These are phyloP conservation scores for Thera obeliscata DNA, from an alignment of 2,888 invertebrate species.

Conservation along the genomic window DNA sequence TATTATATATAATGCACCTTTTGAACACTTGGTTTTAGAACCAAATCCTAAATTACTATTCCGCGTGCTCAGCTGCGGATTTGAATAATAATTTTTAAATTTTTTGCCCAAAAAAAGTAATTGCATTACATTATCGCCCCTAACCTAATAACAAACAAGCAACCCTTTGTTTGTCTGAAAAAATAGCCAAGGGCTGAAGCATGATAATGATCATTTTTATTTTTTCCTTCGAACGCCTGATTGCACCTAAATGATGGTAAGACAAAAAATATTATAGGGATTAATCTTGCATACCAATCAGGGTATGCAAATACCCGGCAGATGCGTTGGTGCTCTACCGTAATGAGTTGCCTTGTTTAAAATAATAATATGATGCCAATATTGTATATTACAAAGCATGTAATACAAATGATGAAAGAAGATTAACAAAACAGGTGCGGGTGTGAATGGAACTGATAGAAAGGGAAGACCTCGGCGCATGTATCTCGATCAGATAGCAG, in stretches of 20 bases:
- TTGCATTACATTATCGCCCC: conserved; percentile 84
- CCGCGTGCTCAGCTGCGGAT: conserved; percentile 80
- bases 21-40: not conserved
- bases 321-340: conserved; percentile 76
- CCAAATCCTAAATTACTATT: conserved; percentile 67
- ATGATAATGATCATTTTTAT: conserved; percentile 81
- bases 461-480: too few species aligned
- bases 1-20: not conserved
- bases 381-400: not conserved
- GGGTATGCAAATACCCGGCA: conserved; percentile 79
- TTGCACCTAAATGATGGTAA: conserved; percentile 80
- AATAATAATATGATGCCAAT: conserved; percentile 2
- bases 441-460: too few species aligned
- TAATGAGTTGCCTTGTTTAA: conserved; percentile 48
- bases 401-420: not conserved
- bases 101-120: conserved; percentile 76
- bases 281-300: conserved; percentile 82
- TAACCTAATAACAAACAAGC: conserved; percentile 82
- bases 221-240: conserved; percentile 77
- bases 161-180: conserved; percentile 83
- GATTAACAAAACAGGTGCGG: too few species aligned
- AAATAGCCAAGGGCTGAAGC: conserved; percentile 83
- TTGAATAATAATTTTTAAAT: conserved; percentile 77
- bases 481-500: too few species aligned
- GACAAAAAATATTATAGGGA: conserved; percentile 81